Conservation (phyloP, 2,888 invertebrate species). For the Biston betularia region DNA sequence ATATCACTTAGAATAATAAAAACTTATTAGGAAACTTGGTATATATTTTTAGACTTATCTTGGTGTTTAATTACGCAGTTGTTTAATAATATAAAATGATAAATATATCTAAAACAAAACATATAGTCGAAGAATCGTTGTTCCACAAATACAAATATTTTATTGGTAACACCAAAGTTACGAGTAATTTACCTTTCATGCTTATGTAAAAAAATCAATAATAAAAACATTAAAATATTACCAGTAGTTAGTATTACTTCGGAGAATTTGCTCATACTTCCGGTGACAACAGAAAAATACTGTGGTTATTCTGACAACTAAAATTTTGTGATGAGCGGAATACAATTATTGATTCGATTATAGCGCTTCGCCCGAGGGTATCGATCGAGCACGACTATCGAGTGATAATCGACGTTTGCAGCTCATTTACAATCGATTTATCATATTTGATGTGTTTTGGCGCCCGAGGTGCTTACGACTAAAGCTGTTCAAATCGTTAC, state of each 20-base stretch:
- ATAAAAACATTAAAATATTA: background rate
- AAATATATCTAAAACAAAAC: too few relatives aligned
- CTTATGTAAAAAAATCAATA: too few relatives aligned
- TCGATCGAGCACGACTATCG: slow-evolving; percentile 37
- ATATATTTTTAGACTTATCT: too few relatives aligned
- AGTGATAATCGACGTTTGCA: slow-evolving; percentile 37
- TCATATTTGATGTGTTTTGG: slow-evolving; percentile 30
- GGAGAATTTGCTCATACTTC: slow-evolving; percentile 7
- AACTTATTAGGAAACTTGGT: too few relatives aligned
- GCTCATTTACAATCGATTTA: slow-evolving; percentile 42
- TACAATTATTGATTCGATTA: slow-evolving; percentile 35
- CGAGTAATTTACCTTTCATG: too few relatives aligned
- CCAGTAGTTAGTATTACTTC: background rate
- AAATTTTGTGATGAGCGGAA: background rate
- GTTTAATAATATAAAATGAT: too few relatives aligned
- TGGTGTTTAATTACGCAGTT: too few relatives aligned
- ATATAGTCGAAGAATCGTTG: too few relatives aligned
- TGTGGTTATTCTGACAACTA: background rate
- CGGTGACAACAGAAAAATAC: background rate
- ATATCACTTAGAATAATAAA: too few relatives aligned
- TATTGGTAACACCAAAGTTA: too few relatives aligned
- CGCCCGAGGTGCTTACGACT: slow-evolving; percentile 15
- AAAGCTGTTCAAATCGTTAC: background rate
- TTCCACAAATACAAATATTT: too few relatives aligned
- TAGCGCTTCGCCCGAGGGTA: slow-evolving; percentile 38